Conservation (phyloP, 2,888 invertebrate genomes). For the Leptinotarsa haldemani region DNA sequence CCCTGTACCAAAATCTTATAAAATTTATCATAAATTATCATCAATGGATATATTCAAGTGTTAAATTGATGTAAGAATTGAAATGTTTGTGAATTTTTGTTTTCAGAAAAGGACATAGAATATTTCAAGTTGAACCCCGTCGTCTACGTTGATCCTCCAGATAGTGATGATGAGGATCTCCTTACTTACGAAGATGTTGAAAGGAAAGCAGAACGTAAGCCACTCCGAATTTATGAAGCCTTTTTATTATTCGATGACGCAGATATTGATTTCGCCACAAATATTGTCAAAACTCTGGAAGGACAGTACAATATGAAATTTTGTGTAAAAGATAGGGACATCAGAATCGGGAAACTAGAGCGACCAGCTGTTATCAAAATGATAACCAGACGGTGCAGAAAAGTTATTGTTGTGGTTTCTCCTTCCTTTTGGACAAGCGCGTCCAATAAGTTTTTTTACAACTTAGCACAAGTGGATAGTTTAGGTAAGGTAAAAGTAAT, state of each 20-base stretch:
- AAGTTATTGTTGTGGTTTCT: constrained; percentile 83
- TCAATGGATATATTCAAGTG: neutral
- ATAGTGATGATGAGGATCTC: constrained; percentile 54
- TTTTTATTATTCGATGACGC: constrained; percentile 81
- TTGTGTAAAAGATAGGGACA: constrained; percentile 79
- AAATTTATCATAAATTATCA: constrained; percentile 15
- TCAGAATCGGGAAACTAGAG: constrained; percentile 78
- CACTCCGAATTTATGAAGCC: constrained; percentile 79
- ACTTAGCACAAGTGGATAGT: constrained; percentile 83
- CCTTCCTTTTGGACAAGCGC: constrained; percentile 82
- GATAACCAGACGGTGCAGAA: constrained; percentile 81
- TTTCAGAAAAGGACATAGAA: constrained; percentile 56
- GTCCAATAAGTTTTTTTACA: constrained; percentile 82
- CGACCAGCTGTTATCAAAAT: constrained; percentile 79
- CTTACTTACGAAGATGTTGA: constrained; percentile 59
- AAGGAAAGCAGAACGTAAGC: constrained; percentile 48
- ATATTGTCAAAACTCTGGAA: constrained; percentile 74
- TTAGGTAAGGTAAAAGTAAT: constrained; percentile 72
- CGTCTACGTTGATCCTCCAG: constrained; percentile 36
- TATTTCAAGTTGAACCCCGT: constrained; percentile 47
- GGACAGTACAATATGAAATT: constrained; percentile 74
- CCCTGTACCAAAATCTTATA: constrained; percentile 15
- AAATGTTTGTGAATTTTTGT: constrained; percentile 7
- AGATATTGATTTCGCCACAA: constrained; percentile 77
- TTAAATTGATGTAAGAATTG: neutral